Base-by-base conservation (phyloP, 2,797 vertebrate genomes). In the Zenarchopterus dispar region DNA sequence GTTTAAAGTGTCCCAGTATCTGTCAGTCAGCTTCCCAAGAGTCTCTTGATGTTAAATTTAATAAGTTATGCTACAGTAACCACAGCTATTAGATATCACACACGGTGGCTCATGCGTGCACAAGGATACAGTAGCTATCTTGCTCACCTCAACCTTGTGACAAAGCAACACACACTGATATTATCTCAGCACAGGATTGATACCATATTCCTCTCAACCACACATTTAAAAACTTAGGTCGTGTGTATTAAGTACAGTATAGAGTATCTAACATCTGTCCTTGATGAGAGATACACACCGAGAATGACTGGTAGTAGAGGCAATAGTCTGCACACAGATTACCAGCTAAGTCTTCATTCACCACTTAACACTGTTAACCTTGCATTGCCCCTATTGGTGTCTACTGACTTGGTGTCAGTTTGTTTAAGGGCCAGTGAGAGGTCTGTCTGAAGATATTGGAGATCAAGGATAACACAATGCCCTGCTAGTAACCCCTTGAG, bases 11-110 rank as follows among this genome's bases (percentile, higher is more conserved):
- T 54, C 39, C 9, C 9, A 7, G 48, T 60, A 67, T 66, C 73
- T 84, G 75, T 87, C 84, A 84, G 64, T 85, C 78, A 81, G 71
- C 69, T 57, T 88, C 82, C 67, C 49, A 63, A 74, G 82, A 74
- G 66, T 85, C 78, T 76, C 67, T 73, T 78, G 75, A 84, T 85
- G 80, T 84, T 78, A 78, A 72, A 84, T 86, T 82, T 80, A 87
- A 90, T 88, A 88, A 82, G 87, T 82, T 73, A 84, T 44, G 64
- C 81, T 70, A 70, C 78, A 77, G 69, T 80, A 80, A 83, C 62
- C 84, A 53, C 77, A 83, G 84, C 81, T 86, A 89, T 84, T 86
- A 86, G 70, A 84, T 73, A 75, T 77, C 58, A 66, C 74, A 72
- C 78, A 79, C 78, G 55, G 55, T 56, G 59, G 24, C 59, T 54